Base-by-base conservation (phyloP, 2,888 invertebrate genomes). In the Orthonevra nobilis region DNA sequence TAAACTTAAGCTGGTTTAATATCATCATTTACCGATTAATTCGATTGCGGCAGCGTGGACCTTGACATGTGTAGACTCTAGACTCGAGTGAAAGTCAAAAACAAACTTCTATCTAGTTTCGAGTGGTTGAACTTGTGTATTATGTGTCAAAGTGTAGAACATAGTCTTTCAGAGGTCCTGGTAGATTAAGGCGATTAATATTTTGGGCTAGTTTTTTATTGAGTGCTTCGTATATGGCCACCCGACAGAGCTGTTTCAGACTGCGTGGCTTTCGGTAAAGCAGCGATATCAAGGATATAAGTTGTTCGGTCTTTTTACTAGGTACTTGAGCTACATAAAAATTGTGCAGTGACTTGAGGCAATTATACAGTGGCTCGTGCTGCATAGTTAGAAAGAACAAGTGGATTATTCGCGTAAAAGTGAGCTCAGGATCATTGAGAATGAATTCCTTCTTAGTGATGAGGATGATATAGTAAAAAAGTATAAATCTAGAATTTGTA, bases 201-300 rank as follows among this genome's bases (percentile, higher is more conserved):
- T 91, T 90, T 79, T 91, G 90, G n/a, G 92, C 93, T 56, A 94
- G 90, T 83, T 91, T 90, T 44, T 92, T 89, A 74, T 91, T 90
- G 79, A 94, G 86, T 52, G 93, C 91, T 83, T 92, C 91, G 85
- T 94, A 93, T 77, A 95, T 93, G 81, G 91, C 90, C 52, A 93
- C 92, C 14, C 94, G 90, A 38, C 93, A 91, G 72, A 94, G 91
- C 87, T 94, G 94, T 85, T 94, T 93, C n/a, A 95, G 89, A 77
- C 91, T 92, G 38, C 94, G 89, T 6, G 94, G 94, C 75, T 91
- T 90, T 30, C 92, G 92, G 83, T 92, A 92, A 82, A 94, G 87
- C 54, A 91, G 90, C 82, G 92, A 91, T 81, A 94, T 91, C 26
- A 93, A 88, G 73, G 90, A 89, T 74, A 92, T 91, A 38, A 93